Conservation (phyloP, 2,888 invertebrate genomes). For the Drosophila affinis region DNA sequence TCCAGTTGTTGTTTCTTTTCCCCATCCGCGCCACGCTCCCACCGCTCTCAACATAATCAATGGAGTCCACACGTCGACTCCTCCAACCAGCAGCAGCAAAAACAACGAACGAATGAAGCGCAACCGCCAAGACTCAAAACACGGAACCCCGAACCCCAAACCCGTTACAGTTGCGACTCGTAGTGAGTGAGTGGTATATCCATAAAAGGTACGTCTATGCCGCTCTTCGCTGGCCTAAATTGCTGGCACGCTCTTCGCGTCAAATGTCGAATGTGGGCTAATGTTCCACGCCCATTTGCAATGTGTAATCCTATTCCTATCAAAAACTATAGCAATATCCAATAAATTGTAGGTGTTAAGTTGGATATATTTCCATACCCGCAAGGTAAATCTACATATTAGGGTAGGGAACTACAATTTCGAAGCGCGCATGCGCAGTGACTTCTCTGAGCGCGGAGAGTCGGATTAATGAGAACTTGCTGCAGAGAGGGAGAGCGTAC, state of each 20-base stretch:
- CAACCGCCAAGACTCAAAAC: not conserved
- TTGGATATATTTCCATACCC: not conserved
- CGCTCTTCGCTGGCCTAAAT: not conserved
- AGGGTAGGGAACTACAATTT: not conserved
- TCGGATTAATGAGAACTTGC: not conserved
- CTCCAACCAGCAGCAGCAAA: not conserved
- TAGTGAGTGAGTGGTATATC: not conserved
- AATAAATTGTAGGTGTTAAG: not conserved
- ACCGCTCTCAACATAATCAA: conserved; percentile 1
- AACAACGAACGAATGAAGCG: not conserved
- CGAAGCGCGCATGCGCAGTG: not conserved
- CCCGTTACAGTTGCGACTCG: not conserved
- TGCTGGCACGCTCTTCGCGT: not conserved
- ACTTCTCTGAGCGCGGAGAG: not conserved
- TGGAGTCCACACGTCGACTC: not conserved
- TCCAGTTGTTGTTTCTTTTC: conserved; percentile 14
- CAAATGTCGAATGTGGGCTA: not conserved
- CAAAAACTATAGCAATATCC: not conserved
- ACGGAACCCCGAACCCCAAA: not conserved
- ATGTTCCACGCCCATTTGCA: too few species aligned
- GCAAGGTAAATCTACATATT: not conserved
- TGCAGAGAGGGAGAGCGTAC: conserved; percentile 14
- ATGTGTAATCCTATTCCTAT: not conserved
- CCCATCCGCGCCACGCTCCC: conserved; percentile 46
- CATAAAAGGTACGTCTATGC: not conserved